Percentiles rank a stretch among this genome's conserved stretches.
Evolutionary conservation across 2,888 invertebrate genomes (phyloP).

Genomic region (Falcaria lacertinaria): DNA sequence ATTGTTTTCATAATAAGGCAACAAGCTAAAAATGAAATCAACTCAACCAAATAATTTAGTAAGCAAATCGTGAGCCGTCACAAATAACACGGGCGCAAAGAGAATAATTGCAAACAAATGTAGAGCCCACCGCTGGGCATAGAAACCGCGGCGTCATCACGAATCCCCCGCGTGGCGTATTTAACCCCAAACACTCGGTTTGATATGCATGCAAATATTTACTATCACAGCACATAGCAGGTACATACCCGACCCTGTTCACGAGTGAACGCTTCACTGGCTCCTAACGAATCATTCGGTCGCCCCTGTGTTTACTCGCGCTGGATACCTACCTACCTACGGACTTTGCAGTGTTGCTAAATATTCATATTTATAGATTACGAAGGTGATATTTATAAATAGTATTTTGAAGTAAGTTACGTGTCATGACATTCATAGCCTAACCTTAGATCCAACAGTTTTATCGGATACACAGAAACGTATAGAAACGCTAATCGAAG

Average conservation of each 20-base stretch:
- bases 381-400: too few relatives aligned
- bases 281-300: constrained; percentile 66
- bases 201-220: constrained; percentile 77
- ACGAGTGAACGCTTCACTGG: constrained; percentile 69
- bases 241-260: constrained; percentile 62
- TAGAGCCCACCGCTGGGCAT: constrained; percentile 15
- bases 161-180: constrained; percentile 28
- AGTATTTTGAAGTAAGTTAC: too few relatives aligned
- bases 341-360: constrained; percentile 10
- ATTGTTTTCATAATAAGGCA: too few relatives aligned
- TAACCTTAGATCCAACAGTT: too few relatives aligned
- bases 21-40: too few relatives aligned
- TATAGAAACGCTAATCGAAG: too few relatives aligned
- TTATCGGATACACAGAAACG: too few relatives aligned
- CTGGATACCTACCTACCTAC: constrained; percentile 22
- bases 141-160: constrained; percentile 27
- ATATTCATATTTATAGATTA: too few relatives aligned
- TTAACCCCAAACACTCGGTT: constrained; percentile 45
- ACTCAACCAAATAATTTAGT: too few relatives aligned
- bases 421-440: too few relatives aligned
- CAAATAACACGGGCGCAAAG: background rate
- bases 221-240: constrained; percentile 64
- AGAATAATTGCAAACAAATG: constrained; percentile 24
- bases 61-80: background rate
- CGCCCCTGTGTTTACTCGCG: constrained; percentile 38